phyloP scores from a whole-genome alignment of 2,113 vertebrate species.

The Lates calcarifer region DNA sequence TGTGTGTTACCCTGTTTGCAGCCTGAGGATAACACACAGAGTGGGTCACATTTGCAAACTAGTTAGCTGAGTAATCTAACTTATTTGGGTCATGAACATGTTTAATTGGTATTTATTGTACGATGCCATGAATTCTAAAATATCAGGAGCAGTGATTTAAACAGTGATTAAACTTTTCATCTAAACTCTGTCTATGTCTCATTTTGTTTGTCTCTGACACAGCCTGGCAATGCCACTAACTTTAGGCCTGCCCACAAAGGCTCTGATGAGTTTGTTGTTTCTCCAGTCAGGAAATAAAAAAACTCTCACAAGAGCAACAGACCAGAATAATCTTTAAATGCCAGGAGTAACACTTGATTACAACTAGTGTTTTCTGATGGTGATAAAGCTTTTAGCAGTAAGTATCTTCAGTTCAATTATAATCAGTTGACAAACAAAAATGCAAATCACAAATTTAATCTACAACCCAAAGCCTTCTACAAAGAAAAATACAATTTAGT shows the following conservation, averaged over 20 bases:
- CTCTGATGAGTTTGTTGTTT: not conserved
- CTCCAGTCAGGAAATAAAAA: not conserved
- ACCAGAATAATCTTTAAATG: not conserved
- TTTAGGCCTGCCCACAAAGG: not conserved
- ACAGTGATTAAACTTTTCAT: not conserved
- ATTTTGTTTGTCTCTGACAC: not conserved
- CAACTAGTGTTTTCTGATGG: not conserved
- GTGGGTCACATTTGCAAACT: not conserved
- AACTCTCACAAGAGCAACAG: not conserved
- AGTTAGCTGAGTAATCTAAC: not conserved
- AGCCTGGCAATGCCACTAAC: not conserved
- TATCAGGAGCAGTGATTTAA: not conserved
- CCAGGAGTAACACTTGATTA: not conserved
- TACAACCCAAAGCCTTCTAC: not conserved
- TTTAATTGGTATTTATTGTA: not conserved
- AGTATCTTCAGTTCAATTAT: not conserved
- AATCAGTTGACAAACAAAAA: constrained; percentile 2
- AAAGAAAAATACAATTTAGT: not conserved
- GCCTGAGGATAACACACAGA: no score
- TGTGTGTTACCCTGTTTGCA: not conserved
- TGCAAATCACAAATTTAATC: not conserved
- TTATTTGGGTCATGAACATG: not conserved
- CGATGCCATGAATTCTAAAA: not conserved
- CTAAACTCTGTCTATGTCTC: not conserved
- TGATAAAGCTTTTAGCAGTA: not conserved